Base-by-base conservation (phyloP, 2,797 vertebrate species). In the Spatula clypeata region DNA sequence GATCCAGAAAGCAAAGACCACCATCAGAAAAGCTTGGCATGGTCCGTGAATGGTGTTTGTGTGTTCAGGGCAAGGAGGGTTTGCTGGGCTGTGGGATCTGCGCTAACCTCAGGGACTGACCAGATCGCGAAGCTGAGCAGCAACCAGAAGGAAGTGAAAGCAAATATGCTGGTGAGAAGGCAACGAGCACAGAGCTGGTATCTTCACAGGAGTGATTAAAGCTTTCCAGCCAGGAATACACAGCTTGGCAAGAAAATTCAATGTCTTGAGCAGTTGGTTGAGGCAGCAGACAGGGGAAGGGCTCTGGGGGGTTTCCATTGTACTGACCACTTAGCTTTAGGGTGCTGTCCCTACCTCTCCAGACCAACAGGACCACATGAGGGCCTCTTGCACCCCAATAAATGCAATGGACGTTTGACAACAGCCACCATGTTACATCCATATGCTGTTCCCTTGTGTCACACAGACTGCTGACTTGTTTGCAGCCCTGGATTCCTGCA, bases 211-310 rank as follows among this genome's bases (percentile, higher is more conserved):
- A 5, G 24, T 34, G 40, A 65, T 44, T 70, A 32, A 18, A 45
- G 51, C 81, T 79, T 74, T 69, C 40, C 21, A 32, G 10, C 5
- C 38, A 31, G 13, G 13, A 32, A 45, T 65, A 27, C 0, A 1
- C 70, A 40, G 4, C 27, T 44, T 60, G 31, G 4, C 40, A 65
- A 55, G 42, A 13, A 49, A 58, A 40, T 32, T 21, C 36, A 57
- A 13, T 6, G 2, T 6, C 2, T 3, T 16, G 17, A 31, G 17
- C 11, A 15, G 14, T 3, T 67, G 27, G 34, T 27, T 58, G 38
- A 36, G 36, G 27, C 34, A 49, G 31, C 29, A 15, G 18, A 17
- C 4, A 16, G 31, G 17, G 31, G 23, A 31, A 31, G 17, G 31
- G 23, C 36, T 32, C 60, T 27, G 23, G 36, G 47, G 5, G 16